Conservation (phyloP, 2,888 invertebrate species). For the Athripsodes cinereus region DNA sequence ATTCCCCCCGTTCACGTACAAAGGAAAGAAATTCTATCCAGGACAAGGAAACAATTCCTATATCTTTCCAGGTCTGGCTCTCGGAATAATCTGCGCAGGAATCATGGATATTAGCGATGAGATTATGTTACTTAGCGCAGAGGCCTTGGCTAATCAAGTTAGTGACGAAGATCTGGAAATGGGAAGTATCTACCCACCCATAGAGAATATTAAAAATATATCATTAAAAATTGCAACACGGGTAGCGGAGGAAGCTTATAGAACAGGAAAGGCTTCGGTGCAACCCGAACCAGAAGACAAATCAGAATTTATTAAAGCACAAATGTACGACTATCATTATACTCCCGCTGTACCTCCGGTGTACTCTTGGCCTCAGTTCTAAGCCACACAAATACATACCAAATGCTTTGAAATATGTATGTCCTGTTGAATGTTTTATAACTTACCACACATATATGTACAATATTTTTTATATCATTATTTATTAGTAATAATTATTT, state of each 20-base stretch:
- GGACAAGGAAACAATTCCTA: conserved; percentile 99
- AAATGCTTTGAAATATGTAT: background rate
- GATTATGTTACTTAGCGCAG: conserved; percentile 85
- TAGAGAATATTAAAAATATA: conserved; percentile 74
- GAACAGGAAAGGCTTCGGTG: conserved; percentile 68
- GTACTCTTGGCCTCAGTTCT: conserved; percentile 46
- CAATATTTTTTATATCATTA: too few species aligned
- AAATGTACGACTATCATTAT: conserved; percentile 74
- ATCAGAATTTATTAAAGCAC: conserved; percentile 67
- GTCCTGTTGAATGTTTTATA: too few species aligned
- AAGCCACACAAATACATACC: background rate
- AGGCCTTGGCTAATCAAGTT: conserved; percentile 77
- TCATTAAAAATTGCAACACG: conserved; percentile 81
- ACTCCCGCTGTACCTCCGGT: conserved; percentile 60
- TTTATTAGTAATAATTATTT: too few species aligned
- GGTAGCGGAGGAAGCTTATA: conserved; percentile 78
- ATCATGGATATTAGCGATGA: conserved; percentile 87
- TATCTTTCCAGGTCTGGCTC: conserved; percentile 93
- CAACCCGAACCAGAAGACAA: conserved; percentile 70
- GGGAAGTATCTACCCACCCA: conserved; percentile 90
- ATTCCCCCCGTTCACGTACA: conserved; percentile 75
- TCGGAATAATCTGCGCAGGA: conserved; percentile 85
- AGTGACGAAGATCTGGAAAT: conserved; percentile 70
- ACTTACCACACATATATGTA: too few species aligned
- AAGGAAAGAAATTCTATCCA: conserved; percentile 74